Evolutionary conservation across 2,888 invertebrate species (phyloP), one percentile per base, ranked within the genome.

Genomic region (Meteorus cinctellus): DNA sequence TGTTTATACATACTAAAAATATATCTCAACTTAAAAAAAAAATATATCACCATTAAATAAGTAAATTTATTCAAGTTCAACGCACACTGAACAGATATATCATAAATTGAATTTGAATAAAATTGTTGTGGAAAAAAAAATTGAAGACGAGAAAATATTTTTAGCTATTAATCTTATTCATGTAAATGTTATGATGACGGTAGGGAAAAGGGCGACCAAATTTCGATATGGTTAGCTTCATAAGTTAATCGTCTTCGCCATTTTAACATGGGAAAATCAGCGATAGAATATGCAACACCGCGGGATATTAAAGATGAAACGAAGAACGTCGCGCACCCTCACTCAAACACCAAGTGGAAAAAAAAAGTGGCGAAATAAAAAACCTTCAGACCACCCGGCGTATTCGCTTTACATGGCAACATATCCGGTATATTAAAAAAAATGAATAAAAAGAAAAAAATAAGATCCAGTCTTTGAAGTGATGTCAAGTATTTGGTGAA

Each of bases 381-480:
- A 65, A 65, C 55, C 51, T 48, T 65, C 19, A 29, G 65, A 65
- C 65, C 48, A 72, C n/a, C 51, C 31, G 34, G 51, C 14, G 31
- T 34, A n/a, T 67, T 41, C 12, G 41, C 41, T 10, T 12, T 41
- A 41, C 63, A 14, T 31, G n/a, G 34, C 24, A 72, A 63, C 48
- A 63, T 34, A 72, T 72, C 72, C 63, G 63, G 63, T 48, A 16
- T 41, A 51, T 41, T 41, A 24, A 51, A 41, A 55, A 16, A 31
- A n/a, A 12, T n/a, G n/a, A n/a, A n/a, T n/a, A n/a, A 51, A 51
- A 19, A 55, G 19, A 34, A 34, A 34, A 34, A 1, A 8, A 34
- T 34, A 34, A 14, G 31, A 34, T 55, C 16, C 10, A 31, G 34
- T 36, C 19, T 67, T 27, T 36, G 31, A 41, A 74, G 19, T 60